Evolutionary conservation across 2,113 vertebrate species (phyloP), one percentile per base, ranked within the genome.

Genomic region (Caranx melampygus): DNA sequence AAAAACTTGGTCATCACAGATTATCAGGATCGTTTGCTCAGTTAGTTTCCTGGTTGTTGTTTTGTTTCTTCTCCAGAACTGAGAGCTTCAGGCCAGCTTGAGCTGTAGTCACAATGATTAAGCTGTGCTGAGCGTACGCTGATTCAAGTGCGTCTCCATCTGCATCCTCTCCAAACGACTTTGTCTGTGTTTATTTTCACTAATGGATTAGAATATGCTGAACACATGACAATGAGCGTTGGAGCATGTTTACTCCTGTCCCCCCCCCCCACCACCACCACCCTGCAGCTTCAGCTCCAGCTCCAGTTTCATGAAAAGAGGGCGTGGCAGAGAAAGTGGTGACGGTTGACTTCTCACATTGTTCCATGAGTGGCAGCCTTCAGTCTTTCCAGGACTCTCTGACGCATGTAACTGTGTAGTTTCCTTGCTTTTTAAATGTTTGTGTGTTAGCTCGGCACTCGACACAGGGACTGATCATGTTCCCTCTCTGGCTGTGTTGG

Each of bases 271-370:
- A 1, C 26, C 26, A 26, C 26, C 26, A 26, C 26, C 26, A 26
- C 26, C 26, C 26, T 26, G 26, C 1, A 26, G 26, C 26, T 26
- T 26, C 26, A 26, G 26, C 26, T 26, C 26, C 73, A 57, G 75
- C 77, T 89, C 83, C 18, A 45, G 72, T 91, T 89, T 86, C 81
- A 67, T 70, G 72, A 83, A 71, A 60, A 76, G 80, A 85, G 76
- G 11, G 20, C 64, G 51, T 26, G 60, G 52, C 42, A 16, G 60
- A 55, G 87, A 89, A 20, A 5, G 78, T 31, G 20, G 20, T 49
- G 63, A 68, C 45, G 6, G 51, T 47, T 75, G 54, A 78, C 49
- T 54, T 66, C 16, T 57, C n/a, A 3, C 40, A 21, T 70, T 81
- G 80, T 87, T 35, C 52, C 71, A 49, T n/a, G 61, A 63, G 2